Conservation (phyloP, 2,888 invertebrate genomes). For the Coenonympha glycerion region DNA sequence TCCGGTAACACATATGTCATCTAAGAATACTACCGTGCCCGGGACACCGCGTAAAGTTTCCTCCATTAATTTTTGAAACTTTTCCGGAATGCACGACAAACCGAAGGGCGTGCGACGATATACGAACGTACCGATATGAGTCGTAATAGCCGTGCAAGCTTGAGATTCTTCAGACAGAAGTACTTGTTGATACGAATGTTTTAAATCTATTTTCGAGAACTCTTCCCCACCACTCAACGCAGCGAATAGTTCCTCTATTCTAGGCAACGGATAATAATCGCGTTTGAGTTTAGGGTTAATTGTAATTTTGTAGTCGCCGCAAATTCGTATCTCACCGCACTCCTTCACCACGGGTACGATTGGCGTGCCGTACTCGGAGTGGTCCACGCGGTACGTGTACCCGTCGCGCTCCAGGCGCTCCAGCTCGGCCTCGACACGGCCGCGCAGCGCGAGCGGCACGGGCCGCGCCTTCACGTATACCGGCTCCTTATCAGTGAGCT, state of each 20-base stretch:
- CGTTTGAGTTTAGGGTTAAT: neutral
- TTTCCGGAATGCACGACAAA: neutral
- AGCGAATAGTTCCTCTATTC: constrained; percentile 28
- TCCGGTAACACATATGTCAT: neutral
- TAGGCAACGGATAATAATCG: neutral
- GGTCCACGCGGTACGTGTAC: neutral
- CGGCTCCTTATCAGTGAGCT: constrained; percentile 1
- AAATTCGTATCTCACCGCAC: constrained; percentile 38
- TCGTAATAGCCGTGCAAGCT: constrained; percentile 25
- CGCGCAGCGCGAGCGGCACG: constrained; percentile 16
- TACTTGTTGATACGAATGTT: constrained; percentile 30
- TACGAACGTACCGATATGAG: neutral
- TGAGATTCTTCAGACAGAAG: constrained; percentile 23
- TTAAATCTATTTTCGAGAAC: constrained; percentile 32
- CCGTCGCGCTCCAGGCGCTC: constrained; percentile 27
- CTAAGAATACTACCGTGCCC: neutral
- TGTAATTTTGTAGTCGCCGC: neutral
- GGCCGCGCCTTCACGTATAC: constrained; percentile 6
- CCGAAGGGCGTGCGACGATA: neutral
- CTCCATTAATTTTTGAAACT: neutral
- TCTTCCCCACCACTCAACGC: constrained; percentile 28
- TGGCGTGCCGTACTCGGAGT: constrained; percentile 20
- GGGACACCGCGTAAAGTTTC: neutral
- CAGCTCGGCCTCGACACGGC: constrained; percentile 25
- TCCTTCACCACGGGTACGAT: constrained; percentile 31